These are phyloP conservation scores for Taenioides sp. DNA, from an alignment of 2,797 vertebrate species.

Conservation along the genomic window DNA sequence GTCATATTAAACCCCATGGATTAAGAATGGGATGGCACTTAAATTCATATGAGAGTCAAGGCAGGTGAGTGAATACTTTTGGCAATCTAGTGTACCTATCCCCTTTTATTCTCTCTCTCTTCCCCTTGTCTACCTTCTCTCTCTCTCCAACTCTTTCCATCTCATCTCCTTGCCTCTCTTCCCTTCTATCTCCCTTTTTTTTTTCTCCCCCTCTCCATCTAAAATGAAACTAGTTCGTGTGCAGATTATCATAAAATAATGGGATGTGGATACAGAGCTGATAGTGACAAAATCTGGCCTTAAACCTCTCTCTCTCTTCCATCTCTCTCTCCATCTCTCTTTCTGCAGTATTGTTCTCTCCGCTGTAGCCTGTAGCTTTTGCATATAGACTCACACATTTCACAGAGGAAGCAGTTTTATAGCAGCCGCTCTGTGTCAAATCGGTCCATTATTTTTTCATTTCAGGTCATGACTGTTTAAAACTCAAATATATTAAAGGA, in stretches of 20 bases:
- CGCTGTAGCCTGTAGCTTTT: neutral
- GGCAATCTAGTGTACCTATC: no score
- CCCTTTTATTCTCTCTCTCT: no score
- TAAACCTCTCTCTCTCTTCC: conserved; percentile 31
- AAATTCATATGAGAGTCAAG: no score
- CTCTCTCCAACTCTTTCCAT: neutral
- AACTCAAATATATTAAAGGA: neutral
- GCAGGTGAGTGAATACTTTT: no score
- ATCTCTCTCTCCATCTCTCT: conserved; percentile 29
- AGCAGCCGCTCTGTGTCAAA: neutral
- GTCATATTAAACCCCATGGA: no score
- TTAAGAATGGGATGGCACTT: no score
- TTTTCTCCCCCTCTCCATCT: conserved; percentile 34
- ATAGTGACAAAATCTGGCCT: conserved; percentile 43
- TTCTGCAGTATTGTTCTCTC: conserved; percentile 29
- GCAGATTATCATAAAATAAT: conserved; percentile 82
- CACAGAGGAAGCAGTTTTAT: neutral
- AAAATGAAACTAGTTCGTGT: conserved; percentile 55
- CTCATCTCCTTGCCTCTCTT: neutral
- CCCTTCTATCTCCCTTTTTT: conserved; percentile 20
- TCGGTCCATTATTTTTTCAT: neutral
- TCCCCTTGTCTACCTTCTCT: no score
- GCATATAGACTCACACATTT: conserved; percentile 11
- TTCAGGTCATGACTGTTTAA: neutral
- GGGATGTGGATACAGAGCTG: conserved; percentile 58